Percentiles rank a stretch among this genome's conserved stretches.
These are phyloP conservation scores for Galerucella calmariensis DNA, from an alignment of 2,888 invertebrate genomes.

Conservation along the genomic window DNA sequence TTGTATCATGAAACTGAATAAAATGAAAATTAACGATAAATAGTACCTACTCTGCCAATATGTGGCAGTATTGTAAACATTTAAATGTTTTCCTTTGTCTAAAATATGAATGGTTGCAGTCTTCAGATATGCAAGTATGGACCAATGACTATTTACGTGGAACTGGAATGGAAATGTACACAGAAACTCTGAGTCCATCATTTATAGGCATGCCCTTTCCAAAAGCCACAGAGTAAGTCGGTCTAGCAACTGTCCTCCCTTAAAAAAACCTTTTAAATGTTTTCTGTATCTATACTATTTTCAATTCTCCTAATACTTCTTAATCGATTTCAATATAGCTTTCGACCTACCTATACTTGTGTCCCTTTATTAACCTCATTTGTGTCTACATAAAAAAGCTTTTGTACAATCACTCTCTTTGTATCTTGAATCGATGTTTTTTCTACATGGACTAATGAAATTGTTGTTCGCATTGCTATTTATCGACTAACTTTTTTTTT, in stretches of 20 bases:
- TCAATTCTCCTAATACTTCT: background rate
- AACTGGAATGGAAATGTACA: slow-evolving; percentile 99
- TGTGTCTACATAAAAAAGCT: background rate
- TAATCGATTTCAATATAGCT: background rate
- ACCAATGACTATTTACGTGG: slow-evolving; percentile 99
- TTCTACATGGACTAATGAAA: background rate
- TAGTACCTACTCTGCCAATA: background rate
- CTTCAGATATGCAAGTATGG: slow-evolving; percentile 97
- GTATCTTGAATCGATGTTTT: background rate
- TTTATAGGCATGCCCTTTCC: slow-evolving; percentile 99
- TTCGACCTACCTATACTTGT: background rate
- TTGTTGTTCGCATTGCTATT: no score
- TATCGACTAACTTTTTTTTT: no score
- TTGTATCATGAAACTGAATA: background rate
- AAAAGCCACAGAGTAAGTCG: slow-evolving; percentile 98
- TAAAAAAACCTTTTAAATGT: background rate
- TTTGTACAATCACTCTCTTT: background rate
- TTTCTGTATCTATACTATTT: background rate
- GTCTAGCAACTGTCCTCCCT: slow-evolving; percentile 27
- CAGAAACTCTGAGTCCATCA: slow-evolving; percentile 96
- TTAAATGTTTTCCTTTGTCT: slow-evolving; percentile 37
- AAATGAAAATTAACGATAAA: background rate
- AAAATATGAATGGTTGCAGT: slow-evolving; percentile 70
- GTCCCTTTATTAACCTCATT: background rate
- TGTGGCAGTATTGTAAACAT: background rate